Percentiles rank a stretch among this genome's conserved stretches.
Conservation (phyloP, 2,113 vertebrate species). For the Phalacrocorax aristotelis region DNA sequence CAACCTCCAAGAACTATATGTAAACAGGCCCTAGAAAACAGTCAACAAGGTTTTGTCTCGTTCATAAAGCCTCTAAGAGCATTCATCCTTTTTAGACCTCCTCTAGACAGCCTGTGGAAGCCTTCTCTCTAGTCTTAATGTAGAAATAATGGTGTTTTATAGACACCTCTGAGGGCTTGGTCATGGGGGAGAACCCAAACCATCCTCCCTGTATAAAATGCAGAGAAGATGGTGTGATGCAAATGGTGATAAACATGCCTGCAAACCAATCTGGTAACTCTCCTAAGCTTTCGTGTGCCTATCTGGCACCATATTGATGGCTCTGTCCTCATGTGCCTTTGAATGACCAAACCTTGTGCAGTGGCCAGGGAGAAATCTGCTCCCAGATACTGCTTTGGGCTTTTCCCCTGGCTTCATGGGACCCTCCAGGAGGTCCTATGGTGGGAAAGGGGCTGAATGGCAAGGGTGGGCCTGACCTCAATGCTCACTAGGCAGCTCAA, state of each 20-base stretch:
- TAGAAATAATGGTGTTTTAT: background rate
- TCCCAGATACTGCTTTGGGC: background rate
- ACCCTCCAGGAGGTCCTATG: rapidly evolving
- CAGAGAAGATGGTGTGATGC: background rate
- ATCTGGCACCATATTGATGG: rapidly evolving
- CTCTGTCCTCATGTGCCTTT: background rate
- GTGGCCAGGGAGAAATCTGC: background rate
- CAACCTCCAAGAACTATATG: rapidly evolving
- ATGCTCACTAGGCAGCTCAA: rapidly evolving
- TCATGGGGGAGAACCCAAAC: background rate
- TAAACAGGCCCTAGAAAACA: background rate
- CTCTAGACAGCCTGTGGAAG: background rate
- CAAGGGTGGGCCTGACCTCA: background rate
- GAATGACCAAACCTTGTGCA: rapidly evolving
- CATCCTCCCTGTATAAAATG: background rate
- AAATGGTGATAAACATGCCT: background rate
- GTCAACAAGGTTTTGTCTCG: background rate
- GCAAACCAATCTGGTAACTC: background rate
- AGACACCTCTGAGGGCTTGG: rapidly evolving
- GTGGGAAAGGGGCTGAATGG: background rate
- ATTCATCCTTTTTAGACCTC: background rate
- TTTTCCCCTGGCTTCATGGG: background rate
- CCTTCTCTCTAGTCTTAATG: background rate
- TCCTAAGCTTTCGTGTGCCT: background rate
- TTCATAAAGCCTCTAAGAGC: background rate